phyloP scores from a whole-genome alignment of 2,797 vertebrate genomes.

The Cuniculus paca region DNA sequence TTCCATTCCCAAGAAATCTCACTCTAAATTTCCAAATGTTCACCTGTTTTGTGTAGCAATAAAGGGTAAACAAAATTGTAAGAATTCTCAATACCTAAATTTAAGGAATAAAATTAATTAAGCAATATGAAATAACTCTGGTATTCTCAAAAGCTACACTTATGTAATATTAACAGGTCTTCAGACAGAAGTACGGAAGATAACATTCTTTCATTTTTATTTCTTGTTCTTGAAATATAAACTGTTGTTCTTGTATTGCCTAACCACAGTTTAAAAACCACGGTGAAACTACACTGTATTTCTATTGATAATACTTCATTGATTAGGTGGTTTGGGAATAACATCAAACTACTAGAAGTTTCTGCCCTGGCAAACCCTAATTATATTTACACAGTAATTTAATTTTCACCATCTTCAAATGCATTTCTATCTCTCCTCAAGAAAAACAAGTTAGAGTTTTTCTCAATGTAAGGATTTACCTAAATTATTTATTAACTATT shows the following conservation, averaged over 20 bases:
- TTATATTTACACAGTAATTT: neutral
- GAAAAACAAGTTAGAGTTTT: constrained; percentile 56
- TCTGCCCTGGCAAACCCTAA: neutral
- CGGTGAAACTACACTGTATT: neutral
- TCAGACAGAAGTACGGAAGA: neutral
- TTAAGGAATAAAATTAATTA: constrained; percentile 13
- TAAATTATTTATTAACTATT: constrained; percentile 64
- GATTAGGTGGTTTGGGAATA: neutral
- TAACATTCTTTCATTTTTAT: neutral
- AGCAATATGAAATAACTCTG: neutral
- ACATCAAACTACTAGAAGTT: neutral
- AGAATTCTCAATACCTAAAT: neutral
- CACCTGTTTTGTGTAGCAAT: neutral
- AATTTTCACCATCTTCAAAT: neutral
- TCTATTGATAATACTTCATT: neutral
- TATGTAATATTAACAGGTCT: neutral
- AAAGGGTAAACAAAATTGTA: neutral
- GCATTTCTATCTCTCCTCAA: neutral
- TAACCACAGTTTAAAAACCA: neutral
- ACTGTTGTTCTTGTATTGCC: neutral
- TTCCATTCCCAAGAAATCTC: neutral
- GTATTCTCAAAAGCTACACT: neutral
- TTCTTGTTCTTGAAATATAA: neutral
- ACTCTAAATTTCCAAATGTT: neutral
- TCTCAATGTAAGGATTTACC: neutral